Percentiles rank a stretch among this genome's conserved stretches.
Conservation (phyloP, 2,113 vertebrate genomes). For the Psophia crepitans region DNA sequence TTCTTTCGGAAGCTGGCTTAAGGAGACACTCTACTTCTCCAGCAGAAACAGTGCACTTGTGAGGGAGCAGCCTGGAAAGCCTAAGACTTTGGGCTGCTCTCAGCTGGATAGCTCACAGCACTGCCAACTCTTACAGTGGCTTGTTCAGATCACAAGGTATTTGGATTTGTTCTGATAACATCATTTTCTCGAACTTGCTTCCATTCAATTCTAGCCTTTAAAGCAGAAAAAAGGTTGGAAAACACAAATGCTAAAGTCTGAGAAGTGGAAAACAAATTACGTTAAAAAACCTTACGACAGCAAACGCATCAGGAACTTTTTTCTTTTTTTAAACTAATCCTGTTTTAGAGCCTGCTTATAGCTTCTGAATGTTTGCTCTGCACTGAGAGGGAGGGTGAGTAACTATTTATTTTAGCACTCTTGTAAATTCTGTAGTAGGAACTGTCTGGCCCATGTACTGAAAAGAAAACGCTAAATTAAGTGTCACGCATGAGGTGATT, state of each 20-base stretch:
- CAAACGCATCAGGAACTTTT: not conserved
- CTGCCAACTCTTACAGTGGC: not conserved
- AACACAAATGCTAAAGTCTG: not conserved
- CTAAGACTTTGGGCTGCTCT: not conserved
- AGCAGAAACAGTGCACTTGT: not conserved
- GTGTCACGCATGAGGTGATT: not conserved
- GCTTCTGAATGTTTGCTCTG: not conserved
- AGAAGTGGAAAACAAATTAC: not conserved
- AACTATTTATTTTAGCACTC: not conserved
- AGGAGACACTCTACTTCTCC: not conserved
- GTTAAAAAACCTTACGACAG: not conserved
- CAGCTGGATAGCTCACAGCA: not conserved
- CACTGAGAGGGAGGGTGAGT: not conserved
- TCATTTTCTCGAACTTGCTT: not conserved
- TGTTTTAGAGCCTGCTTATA: not conserved
- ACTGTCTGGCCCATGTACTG: not conserved
- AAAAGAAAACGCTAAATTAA: not conserved
- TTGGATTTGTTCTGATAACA: not conserved
- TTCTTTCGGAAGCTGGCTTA: not conserved
- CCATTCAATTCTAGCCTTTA: not conserved
- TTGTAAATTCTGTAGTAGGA: slow-evolving; percentile 13
- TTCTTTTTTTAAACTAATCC: not conserved
- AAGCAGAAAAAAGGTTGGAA: not conserved
- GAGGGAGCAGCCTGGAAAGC: not conserved
- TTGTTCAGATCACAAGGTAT: not conserved